phyloP scores from a whole-genome alignment of 2,113 vertebrate species.

The Lagopus leucura region DNA sequence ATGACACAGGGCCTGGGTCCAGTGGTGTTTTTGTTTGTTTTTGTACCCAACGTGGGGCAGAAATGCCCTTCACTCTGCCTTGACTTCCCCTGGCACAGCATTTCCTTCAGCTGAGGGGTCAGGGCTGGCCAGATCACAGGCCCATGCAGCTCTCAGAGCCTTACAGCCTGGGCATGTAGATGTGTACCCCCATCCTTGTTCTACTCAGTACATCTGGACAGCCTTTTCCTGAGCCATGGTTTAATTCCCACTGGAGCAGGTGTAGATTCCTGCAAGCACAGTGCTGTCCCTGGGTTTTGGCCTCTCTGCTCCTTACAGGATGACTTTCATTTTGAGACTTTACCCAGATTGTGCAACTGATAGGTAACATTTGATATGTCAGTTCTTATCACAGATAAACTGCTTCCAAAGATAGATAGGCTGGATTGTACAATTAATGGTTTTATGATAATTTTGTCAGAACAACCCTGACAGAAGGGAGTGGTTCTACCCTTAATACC shows the following conservation, averaged over 20 bases:
- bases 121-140: no score
- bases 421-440: neutral
- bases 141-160: neutral
- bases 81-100: neutral
- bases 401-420: neutral
- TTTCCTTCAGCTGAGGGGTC: neutral
- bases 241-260: neutral
- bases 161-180: neutral
- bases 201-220: neutral
- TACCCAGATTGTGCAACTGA: neutral
- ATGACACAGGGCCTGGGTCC: rapidly evolving
- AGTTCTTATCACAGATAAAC: neutral
- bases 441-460: neutral
- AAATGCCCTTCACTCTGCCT: neutral
- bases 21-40: neutral
- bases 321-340: neutral
- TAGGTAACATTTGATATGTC: neutral
- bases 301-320: neutral
- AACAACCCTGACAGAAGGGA: neutral
- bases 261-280: neutral
- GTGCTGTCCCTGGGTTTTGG: neutral
- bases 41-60: neutral
- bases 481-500: neutral
- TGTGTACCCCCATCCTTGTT: neutral
- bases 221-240: neutral